Evolutionary conservation across 2,888 invertebrate species (phyloP).

Genomic region (Netelia fuscicornis): DNA sequence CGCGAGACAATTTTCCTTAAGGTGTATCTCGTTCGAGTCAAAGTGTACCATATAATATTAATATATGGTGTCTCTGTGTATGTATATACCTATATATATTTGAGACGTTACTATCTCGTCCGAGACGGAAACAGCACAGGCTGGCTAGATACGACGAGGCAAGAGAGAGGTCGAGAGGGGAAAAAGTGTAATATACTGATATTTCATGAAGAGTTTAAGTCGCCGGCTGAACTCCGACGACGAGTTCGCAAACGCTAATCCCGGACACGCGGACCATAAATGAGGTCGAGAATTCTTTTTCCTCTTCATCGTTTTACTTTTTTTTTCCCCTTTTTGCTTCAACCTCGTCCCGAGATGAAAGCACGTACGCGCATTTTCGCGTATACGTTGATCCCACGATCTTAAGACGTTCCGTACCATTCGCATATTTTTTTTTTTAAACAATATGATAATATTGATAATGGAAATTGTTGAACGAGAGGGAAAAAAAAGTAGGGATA

Average conservation of each 20-base stretch:
- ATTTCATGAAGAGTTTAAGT: slow-evolving; percentile 40
- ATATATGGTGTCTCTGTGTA: too few relatives aligned
- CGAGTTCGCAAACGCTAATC: slow-evolving; percentile 63
- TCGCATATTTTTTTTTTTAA: not conserved
- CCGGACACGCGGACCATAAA: slow-evolving; percentile 61
- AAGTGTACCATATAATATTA: not conserved
- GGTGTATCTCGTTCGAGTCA: slow-evolving; percentile 25
- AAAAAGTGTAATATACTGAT: slow-evolving; percentile 6
- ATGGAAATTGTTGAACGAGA: too few relatives aligned
- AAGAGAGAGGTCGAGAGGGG: not conserved
- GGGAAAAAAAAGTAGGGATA: too few relatives aligned
- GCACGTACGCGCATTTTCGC: slow-evolving; percentile 29
- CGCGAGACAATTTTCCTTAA: slow-evolving; percentile 41
- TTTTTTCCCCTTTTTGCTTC: slow-evolving; percentile 1
- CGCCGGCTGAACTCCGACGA: slow-evolving; percentile 52
- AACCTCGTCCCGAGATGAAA: slow-evolving; percentile 50
- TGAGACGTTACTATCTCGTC: slow-evolving; percentile 16
- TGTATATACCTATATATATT: not conserved
- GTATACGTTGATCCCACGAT: slow-evolving; percentile 9
- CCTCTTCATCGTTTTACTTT: not conserved
- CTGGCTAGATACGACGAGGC: slow-evolving; percentile 10
- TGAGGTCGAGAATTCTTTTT: slow-evolving; percentile 67
- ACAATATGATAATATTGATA: too few relatives aligned
- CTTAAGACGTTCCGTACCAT: not conserved
- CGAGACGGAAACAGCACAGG: not conserved